Evolutionary conservation across 2,888 invertebrate species (phyloP).

Genomic region (Dicranocentrus wangi): DNA sequence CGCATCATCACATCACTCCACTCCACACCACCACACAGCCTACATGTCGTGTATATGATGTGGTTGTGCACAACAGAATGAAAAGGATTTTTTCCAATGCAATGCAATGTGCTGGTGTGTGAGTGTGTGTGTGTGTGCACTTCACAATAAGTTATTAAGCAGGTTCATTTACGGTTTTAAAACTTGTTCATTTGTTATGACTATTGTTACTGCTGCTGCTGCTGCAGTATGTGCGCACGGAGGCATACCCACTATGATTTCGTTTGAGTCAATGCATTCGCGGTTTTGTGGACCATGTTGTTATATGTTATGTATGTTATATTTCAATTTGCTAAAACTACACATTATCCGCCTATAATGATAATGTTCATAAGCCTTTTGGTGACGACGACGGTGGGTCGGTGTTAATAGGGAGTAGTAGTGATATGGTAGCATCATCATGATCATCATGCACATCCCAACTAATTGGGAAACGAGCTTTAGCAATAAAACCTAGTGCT

Average conservation of each 20-base stretch:
- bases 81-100: too few species aligned
- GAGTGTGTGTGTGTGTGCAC: neutral
- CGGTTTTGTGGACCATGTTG: slow-evolving; percentile 26
- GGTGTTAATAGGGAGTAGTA: neutral
- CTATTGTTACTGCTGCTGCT: neutral
- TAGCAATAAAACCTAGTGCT: neutral
- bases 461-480: slow-evolving; percentile 56
- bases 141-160: slow-evolving; percentile 62
- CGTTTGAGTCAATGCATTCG: slow-evolving; percentile 3
- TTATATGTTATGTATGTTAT: too few species aligned
- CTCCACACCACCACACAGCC: neutral
- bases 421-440: slow-evolving; percentile 10
- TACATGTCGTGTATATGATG: neutral
- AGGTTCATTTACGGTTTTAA: slow-evolving; percentile 62
- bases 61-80: too few species aligned
- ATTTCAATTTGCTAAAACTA: slow-evolving; percentile 48
- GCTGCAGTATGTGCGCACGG: neutral
- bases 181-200: neutral
- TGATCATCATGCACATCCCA: slow-evolving; percentile 21
- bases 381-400: too few species aligned
- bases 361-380: too few species aligned
- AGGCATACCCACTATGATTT: neutral
- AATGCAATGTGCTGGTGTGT: neutral
- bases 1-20: slow-evolving; percentile 12
- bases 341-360: neutral